Percentiles rank a stretch among this genome's conserved stretches.
phyloP scores from a whole-genome alignment of 2,113 vertebrate species.

The Poeciliopsis retropinna region DNA sequence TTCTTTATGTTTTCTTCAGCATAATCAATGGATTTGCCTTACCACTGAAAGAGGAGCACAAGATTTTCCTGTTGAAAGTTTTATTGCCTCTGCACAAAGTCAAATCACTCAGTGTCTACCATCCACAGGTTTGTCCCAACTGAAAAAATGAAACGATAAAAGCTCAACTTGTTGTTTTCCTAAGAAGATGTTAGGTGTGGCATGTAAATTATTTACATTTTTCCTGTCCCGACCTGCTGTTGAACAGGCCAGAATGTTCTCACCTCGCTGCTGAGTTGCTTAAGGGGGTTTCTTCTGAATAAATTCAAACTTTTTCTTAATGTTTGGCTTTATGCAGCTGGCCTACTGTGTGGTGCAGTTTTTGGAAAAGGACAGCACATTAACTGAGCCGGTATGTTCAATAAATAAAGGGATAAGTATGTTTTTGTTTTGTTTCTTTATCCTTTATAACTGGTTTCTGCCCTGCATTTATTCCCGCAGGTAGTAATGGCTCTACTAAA shows the following conservation, averaged over 20 bases:
- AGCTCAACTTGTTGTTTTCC: not conserved
- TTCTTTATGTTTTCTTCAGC: conserved; percentile 68
- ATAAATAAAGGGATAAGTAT: not conserved
- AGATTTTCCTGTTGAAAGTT: conserved; percentile 97
- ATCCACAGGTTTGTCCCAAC: conserved; percentile 86
- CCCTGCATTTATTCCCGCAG: conserved; percentile 61
- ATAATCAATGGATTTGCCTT: conserved; percentile 99
- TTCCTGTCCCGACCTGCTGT: not conserved
- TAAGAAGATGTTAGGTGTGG: not conserved
- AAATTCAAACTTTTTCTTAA: conserved; percentile 11
- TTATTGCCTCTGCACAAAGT: conserved; percentile 98
- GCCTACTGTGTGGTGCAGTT: conserved; percentile 98
- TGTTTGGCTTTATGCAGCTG: conserved; percentile 81
- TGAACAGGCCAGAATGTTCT: not conserved
- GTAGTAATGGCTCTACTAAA: conserved; percentile 98
- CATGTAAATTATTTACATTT: not conserved
- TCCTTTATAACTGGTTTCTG: not conserved
- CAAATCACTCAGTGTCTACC: conserved; percentile 98
- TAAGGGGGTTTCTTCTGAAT: not conserved
- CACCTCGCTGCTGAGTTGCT: not conserved
- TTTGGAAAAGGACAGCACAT: conserved; percentile 98
- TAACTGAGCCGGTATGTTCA: conserved; percentile 92
- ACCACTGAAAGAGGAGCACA: conserved; percentile 99
- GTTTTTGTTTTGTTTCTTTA: not conserved
- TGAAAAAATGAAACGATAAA: not conserved